Percentiles rank a stretch among this genome's conserved stretches.
Evolutionary conservation across 2,113 vertebrate species (phyloP).

Genomic region (Cryptoleucopteryx plumbea): DNA sequence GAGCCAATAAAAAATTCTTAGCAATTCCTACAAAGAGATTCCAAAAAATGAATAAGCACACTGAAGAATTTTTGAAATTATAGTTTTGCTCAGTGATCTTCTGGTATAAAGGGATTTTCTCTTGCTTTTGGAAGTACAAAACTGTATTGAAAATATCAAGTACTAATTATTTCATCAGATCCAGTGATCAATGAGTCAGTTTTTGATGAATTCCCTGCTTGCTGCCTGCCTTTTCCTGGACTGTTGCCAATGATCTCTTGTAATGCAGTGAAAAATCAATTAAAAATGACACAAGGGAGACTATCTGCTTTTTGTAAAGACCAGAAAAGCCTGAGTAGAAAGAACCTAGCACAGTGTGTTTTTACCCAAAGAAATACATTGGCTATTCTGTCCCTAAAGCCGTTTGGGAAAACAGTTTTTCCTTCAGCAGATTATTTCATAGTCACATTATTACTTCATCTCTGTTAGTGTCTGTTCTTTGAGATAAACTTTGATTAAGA

Average conservation of each 20-base stretch:
- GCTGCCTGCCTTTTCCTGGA: conserved; percentile 27
- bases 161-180: conserved; percentile 66
- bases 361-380: neutral
- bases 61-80: neutral
- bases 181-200: conserved; percentile 30
- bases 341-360: neutral
- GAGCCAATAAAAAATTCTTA: neutral
- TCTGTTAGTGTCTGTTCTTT: neutral
- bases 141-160: conserved; percentile 1
- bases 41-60: neutral
- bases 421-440: neutral
- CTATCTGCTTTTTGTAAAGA: conserved; percentile 24
- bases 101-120: neutral
- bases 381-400: neutral
- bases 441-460: neutral
- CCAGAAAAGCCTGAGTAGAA: neutral
- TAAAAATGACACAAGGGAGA: conserved; percentile 49
- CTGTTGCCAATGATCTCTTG: conserved; percentile 2
- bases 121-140: neutral
- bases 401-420: neutral
- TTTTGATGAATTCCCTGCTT: conserved; percentile 53
- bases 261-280: conserved; percentile 63
- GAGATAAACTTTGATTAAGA: conserved; percentile 10
- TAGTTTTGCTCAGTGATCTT: neutral
- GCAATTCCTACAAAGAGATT: neutral